phyloP scores from a whole-genome alignment of 2,113 vertebrate species.

The Syngnathoides biaculeatus region DNA sequence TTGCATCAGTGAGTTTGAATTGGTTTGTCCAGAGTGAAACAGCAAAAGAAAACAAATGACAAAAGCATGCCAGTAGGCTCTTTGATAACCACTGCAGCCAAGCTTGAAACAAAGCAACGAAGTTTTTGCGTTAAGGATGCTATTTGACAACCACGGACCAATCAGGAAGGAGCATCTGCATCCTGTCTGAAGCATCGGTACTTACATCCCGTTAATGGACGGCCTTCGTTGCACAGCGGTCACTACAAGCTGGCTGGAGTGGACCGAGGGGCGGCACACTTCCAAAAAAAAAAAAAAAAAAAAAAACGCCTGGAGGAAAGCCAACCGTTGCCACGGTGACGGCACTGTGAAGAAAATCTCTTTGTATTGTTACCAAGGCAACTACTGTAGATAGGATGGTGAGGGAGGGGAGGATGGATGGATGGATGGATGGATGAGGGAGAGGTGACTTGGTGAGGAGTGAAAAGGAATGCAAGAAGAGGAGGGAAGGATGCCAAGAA shows the following conservation, averaged over 20 bases:
- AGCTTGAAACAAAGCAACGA: not conserved
- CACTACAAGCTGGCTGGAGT: conserved; percentile 23
- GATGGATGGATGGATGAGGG: conserved; percentile 17
- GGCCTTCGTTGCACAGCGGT: conserved; percentile 18
- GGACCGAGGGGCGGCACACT: conserved; percentile 36
- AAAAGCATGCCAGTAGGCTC: conserved; percentile 15
- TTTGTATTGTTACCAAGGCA: conserved; percentile 75
- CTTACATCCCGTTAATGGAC: conserved; percentile 5
- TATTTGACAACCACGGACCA: conserved; percentile 2
- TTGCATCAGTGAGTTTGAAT: conserved; percentile 7
- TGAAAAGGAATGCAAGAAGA: conserved; percentile 12
- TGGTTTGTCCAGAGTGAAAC: not conserved
- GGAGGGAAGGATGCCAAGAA: conserved; percentile 1
- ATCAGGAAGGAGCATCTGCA: conserved; percentile 2
- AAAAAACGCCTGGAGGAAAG: conserved; percentile 67
- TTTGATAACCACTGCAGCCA: conserved; percentile 5
- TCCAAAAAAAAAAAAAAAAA: conserved; percentile 46
- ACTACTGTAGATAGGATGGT: conserved; percentile 56
- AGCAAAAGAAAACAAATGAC: conserved; percentile 7
- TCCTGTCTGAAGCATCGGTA: conserved; percentile 16
- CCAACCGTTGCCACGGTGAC: conserved; percentile 71
- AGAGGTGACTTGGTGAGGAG: not conserved
- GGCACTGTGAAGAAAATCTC: conserved; percentile 62
- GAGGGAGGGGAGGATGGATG: conserved; percentile 13
- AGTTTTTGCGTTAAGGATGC: not conserved